Base-by-base conservation (phyloP, 2,888 invertebrate species). In the Sinhomidia bicolor region DNA sequence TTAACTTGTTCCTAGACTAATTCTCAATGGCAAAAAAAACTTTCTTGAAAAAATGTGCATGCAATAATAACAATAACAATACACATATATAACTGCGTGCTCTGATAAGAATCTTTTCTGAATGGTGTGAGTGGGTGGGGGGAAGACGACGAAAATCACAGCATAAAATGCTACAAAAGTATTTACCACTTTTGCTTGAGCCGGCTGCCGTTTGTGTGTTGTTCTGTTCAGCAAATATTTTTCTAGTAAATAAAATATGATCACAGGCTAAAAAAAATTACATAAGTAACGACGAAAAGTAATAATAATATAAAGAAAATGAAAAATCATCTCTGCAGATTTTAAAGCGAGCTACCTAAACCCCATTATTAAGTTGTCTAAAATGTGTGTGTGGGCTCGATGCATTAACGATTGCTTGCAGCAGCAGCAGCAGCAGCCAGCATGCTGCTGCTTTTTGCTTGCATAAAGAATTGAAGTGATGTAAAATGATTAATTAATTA, bases 121-220 rank as follows among this genome's bases (percentile, higher is more conserved):
- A 62, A 29, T 29, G 14, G 62, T 60, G 23, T 60, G 57, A 1
- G 3, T 65, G 29, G 65, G 32, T 36, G 68, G 32, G 36, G 14
- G 29, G 51, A 76, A 51, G 76, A 76, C 51, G 51, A 76, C 47
- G 76, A 76, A 41, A 68, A 62, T 32, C 68, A 62, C 62, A 17
- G 68, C 36, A 32, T 5, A n/a, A 29, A 68, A 29, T 14, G 5
- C 26, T 51, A 51, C n/a, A n/a, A 17, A 17, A 23, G 5, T 26
- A 60, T 60, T 60, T 60, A 60, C 9, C 26, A 23, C 7, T 60
- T 41, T 17, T 36, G 41, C 68, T 17, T 5, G 14, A 68, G 5
- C 36, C 41, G n/a, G n/a, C n/a, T 5, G 10, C 36, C 68, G 36
- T 23, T 68, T 65, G 62, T n/a, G 10, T 32, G 6, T 60, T 26